phyloP scores from a whole-genome alignment of 2,113 vertebrate species.

The Hemiscyllium ocellatum region DNA sequence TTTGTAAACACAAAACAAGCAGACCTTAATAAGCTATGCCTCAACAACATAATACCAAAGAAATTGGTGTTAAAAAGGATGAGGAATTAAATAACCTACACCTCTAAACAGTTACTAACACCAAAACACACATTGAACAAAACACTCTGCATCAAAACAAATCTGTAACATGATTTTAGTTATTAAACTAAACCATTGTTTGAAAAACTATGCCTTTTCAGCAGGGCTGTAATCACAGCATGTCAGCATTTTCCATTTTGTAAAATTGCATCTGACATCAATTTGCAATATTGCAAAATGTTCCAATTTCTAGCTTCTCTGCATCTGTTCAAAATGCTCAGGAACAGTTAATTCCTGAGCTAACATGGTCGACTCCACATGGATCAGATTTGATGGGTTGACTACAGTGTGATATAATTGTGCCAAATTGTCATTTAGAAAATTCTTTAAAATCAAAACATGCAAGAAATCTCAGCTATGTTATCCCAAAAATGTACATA shows the following conservation, averaged over 20 bases:
- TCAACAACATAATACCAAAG: not conserved
- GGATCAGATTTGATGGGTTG: not conserved
- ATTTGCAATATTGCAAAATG: not conserved
- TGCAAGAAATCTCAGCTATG: not conserved
- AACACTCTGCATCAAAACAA: not conserved
- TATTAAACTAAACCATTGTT: not conserved
- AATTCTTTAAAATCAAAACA: constrained; percentile 23
- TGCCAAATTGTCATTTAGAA: not conserved
- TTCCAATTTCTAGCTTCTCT: not conserved
- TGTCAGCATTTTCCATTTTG: not conserved
- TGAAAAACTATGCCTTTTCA: not conserved
- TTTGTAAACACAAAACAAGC: not conserved
- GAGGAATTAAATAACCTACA: not conserved
- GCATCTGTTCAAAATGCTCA: not conserved
- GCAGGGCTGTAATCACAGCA: not conserved
- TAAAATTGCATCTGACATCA: not conserved
- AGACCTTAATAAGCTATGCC: not conserved
- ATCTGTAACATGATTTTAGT: not conserved
- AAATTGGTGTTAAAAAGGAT: not conserved
- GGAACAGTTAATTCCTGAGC: not conserved
- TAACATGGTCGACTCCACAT: not conserved
- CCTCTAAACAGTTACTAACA: not conserved
- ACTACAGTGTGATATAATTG: not conserved
- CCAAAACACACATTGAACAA: not conserved
- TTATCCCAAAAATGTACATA: not conserved